Conservation (phyloP, 2,888 invertebrate species). For the Rhagonycha fulva region DNA sequence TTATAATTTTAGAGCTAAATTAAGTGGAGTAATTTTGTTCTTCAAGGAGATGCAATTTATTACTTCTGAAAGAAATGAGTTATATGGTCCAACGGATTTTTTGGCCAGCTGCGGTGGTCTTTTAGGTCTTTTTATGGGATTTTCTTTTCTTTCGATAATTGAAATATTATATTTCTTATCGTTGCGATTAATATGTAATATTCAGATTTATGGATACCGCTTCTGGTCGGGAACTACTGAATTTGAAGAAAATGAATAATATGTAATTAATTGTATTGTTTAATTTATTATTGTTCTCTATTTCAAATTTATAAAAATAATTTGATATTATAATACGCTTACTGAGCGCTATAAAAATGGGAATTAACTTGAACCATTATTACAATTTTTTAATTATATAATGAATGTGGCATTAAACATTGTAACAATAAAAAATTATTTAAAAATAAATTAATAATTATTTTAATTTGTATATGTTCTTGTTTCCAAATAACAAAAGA, state of each 20-base stretch:
- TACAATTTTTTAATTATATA: neutral
- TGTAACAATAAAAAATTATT: neutral
- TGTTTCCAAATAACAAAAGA: no score
- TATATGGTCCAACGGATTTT: constrained; percentile 62
- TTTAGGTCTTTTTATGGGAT: constrained; percentile 65
- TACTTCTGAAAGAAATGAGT: constrained; percentile 60
- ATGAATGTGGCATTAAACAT: neutral
- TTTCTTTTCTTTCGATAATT: constrained; percentile 64
- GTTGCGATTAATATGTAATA: constrained; percentile 56
- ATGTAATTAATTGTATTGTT: neutral
- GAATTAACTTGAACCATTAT: neutral
- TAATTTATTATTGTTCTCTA: no score
- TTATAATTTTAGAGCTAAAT: constrained; percentile 55
- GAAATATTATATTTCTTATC: constrained; percentile 67
- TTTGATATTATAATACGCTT: neutral
- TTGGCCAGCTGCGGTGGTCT: constrained; percentile 63
- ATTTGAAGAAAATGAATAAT: constrained; percentile 39
- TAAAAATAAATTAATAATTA: neutral
- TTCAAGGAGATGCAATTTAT: constrained; percentile 70
- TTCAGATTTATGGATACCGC: constrained; percentile 54
- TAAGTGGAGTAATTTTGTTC: constrained; percentile 68
- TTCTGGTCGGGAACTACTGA: constrained; percentile 51
- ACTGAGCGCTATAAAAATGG: no score
- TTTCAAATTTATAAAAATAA: neutral
- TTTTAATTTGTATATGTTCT: neutral